Base-by-base conservation (phyloP, 2,888 invertebrate species). In the Drosophila tripunctata region DNA sequence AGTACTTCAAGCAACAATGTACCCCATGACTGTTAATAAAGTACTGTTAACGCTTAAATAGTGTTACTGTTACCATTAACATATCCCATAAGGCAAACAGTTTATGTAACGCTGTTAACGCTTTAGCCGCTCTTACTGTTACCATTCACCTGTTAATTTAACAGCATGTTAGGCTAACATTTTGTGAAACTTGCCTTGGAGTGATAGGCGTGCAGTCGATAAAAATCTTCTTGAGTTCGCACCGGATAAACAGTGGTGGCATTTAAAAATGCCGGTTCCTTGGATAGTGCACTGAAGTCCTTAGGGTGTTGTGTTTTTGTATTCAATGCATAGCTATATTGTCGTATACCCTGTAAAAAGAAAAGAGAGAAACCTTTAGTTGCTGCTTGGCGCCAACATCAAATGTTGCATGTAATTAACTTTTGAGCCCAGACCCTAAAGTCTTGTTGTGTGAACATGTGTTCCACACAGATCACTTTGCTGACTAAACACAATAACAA, bases 121-220 rank as follows among this genome's bases (percentile, higher is more conserved):
- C 10, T 10, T 30, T 17, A 30, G 40, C 51, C 30, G 24, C 5
- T 7, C 35, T n/a, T 22, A 2, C 6, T 14, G 22, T n/a, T n/a
- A n/a, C n/a, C n/a, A n/a, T n/a, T n/a, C n/a, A n/a, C n/a, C 17
- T 33, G 41, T 4, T 43, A 6, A 12, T 15, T 33, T 58, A 30
- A 60, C 47, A 24, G 22, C 47, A 35, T 22, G 35, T 22, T 33
- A 30, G 8, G 4, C 5, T 47, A 14, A 47, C 47, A 35, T 22
- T n/a, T 7, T 22, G n/a, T 15, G n/a, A 5, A 10, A 12, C 90
- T 91, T 90, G 95, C 95, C 92, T 94, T 92, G 6, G 95, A 93
- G 80, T 94, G 94, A 89, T 94, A 94, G 1, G 95, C 94, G 90
- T 96, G 96, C 58, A 96, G 92, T 66, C 93, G 93, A 90, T 95